phyloP scores from a whole-genome alignment of 2,113 vertebrate species.

The Ceratotherium simum region DNA sequence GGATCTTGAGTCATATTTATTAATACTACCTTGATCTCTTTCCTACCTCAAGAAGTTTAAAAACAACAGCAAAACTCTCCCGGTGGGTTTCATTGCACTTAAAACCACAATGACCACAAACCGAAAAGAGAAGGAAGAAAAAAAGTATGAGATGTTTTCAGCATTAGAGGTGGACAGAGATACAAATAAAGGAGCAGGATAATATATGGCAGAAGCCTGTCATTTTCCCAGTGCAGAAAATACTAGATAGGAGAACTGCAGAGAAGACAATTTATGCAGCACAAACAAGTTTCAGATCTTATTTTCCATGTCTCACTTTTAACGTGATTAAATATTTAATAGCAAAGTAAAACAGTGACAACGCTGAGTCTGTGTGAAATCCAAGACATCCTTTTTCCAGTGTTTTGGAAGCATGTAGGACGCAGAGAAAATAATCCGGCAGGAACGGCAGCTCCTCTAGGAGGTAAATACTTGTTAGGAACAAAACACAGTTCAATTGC shows the following conservation, averaged over 20 bases:
- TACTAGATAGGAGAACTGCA: not conserved
- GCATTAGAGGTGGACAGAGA: not conserved
- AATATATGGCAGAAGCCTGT: not conserved
- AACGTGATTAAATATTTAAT: conserved; percentile 16
- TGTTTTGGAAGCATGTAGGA: conserved; percentile 9
- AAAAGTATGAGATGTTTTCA: not conserved
- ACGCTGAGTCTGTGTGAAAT: not conserved
- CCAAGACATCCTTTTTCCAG: not conserved
- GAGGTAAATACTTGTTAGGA: conserved; percentile 14
- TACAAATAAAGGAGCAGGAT: not conserved
- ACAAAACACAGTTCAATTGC: conserved; percentile 39
- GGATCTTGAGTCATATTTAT: conserved; percentile 9
- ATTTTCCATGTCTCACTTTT: conserved; percentile 32
- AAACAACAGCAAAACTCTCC: conserved; percentile 40
- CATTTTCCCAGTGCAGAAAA: conserved; percentile 40
- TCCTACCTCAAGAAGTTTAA: not conserved
- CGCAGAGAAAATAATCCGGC: not conserved
- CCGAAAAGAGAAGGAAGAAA: not conserved
- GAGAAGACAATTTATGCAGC: conserved; percentile 34
- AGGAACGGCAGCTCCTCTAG: not conserved
- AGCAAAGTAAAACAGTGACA: conserved; percentile 30
- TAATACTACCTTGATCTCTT: conserved; percentile 38
- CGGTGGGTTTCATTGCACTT: conserved; percentile 3
- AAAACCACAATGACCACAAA: conserved; percentile 41
- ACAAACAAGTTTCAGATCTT: conserved; percentile 41